Base-by-base conservation (phyloP, 1,140 invertebrate species). In the Hypothenemus hampei region DNA sequence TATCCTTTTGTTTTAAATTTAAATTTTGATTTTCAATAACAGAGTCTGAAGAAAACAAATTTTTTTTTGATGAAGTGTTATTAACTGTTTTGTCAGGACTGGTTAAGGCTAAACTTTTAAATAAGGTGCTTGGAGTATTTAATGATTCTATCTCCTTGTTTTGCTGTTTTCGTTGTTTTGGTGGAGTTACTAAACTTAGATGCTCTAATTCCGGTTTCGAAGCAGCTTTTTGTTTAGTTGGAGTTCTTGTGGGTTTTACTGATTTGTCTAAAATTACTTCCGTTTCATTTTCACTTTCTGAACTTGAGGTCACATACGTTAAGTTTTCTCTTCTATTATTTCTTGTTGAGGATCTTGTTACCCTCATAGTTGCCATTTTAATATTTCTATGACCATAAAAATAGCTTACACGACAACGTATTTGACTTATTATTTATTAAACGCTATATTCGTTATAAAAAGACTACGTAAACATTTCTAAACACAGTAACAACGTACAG, bases 161-260 rank as follows among this genome's bases (percentile, higher is more conserved):
- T 5, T 35, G 15, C 4, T 22, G 24, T 62, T 61, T 68, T 50
- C 44, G 54, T 49, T 62, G 64, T 58, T 69, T 69, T 18, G 68
- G 65, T 7, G 68, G 68, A 24, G 66, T 68, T 20, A 61, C 61
- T n/a, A 54, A 15, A 20, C 54, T 51, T 5, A 52, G 21, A 6
- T 13, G 13, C 13, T 47, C 10, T 15, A 46, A n/a, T 15, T 51
- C 41, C 5, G 53, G 3, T 44, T n/a, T n/a, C n/a, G 26, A 22
- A 18, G 20, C 7, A 13, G 7, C 16, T 39, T 58, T 61, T 23
- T 29, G 24, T 43, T 63, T 63, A 46, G 48, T 55, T 8, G 58
- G 58, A 13, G 53, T 61, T 21, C 11, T 35, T 3, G 24, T 37
- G 6, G 10, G 19, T 45, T 16, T 13, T 3, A 24, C 10, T 4